Percentiles rank a stretch among this genome's conserved stretches.
Conservation (phyloP, 1,140 invertebrate species). For the Anastrepha ludens region DNA sequence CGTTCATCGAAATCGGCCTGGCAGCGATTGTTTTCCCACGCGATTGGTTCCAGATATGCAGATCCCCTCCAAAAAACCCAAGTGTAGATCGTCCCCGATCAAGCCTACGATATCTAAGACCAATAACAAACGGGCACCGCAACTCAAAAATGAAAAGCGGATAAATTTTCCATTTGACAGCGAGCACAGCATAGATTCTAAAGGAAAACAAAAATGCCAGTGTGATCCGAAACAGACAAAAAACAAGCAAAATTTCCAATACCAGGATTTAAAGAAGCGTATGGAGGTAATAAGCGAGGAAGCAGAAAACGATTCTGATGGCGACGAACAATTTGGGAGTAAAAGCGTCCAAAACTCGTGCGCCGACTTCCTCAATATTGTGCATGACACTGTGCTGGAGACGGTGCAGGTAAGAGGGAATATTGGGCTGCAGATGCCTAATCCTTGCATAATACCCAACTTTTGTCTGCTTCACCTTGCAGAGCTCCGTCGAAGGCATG, state of each 20-base stretch:
- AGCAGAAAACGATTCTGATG: background rate
- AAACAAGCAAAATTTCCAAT: slow-evolving; percentile 41
- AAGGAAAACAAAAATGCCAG: background rate
- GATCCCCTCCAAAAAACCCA: background rate
- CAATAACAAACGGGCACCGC: background rate
- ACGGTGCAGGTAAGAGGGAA: slow-evolving; percentile 43
- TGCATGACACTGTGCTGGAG: slow-evolving; percentile 54
- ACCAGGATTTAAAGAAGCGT: slow-evolving; percentile 15
- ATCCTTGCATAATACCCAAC: too few relatives aligned
- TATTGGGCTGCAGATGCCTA: too few relatives aligned
- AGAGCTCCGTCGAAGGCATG: slow-evolving; percentile 35
- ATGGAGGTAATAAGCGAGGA: slow-evolving; percentile 43
- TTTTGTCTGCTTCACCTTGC: background rate
- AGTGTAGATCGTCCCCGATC: background rate
- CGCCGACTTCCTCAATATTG: slow-evolving; percentile 56
- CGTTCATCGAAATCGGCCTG: slow-evolving; percentile 13
- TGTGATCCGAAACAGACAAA: slow-evolving; percentile 40
- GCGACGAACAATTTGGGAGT: background rate
- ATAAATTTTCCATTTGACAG: background rate
- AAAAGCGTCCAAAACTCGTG: slow-evolving; percentile 55
- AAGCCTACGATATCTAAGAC: background rate
- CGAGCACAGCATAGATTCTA: background rate
- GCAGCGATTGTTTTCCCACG: slow-evolving; percentile 34
- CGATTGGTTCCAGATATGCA: background rate
- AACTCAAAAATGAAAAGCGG: slow-evolving; percentile 10